Evolutionary conservation across 2,888 invertebrate species (phyloP).

Genomic region (Mycogona germanica): DNA sequence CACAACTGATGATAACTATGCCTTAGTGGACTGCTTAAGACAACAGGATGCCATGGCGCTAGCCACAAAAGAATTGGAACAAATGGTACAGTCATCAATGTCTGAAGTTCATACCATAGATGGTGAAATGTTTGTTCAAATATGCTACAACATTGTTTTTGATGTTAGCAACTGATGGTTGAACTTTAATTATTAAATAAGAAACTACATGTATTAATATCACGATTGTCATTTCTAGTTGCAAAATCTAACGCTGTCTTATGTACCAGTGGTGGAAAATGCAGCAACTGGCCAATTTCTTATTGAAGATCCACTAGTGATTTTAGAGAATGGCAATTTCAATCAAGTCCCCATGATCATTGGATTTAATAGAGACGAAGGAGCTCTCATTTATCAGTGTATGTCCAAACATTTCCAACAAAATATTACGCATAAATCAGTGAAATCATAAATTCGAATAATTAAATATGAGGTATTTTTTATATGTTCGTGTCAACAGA

Average conservation of each 20-base stretch:
- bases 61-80: neutral
- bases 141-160: neutral
- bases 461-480: too few relatives aligned
- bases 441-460: too few relatives aligned
- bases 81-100: neutral
- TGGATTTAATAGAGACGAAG: slow-evolving; percentile 11
- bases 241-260: neutral
- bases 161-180: too few relatives aligned
- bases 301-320: slow-evolving; percentile 8
- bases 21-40: slow-evolving; percentile 2
- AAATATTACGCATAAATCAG: too few relatives aligned
- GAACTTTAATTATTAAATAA: too few relatives aligned
- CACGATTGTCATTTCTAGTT: too few relatives aligned
- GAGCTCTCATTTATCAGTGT: slow-evolving; percentile 2
- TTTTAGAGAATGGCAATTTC: slow-evolving; percentile 10
- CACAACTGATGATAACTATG: neutral
- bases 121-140: too few relatives aligned
- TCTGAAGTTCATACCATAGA: neutral
- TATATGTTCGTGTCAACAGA: neutral
- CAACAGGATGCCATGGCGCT: slow-evolving; percentile 1
- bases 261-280: slow-evolving; percentile 12
- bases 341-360: slow-evolving; percentile 7
- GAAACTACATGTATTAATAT: too few relatives aligned
- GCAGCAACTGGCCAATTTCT: neutral
- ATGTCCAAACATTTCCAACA: too few relatives aligned